Evolutionary conservation across 2,888 invertebrate species (phyloP), one percentile per base, ranked within the genome.

Genomic region (Cartodere bifasciata): DNA sequence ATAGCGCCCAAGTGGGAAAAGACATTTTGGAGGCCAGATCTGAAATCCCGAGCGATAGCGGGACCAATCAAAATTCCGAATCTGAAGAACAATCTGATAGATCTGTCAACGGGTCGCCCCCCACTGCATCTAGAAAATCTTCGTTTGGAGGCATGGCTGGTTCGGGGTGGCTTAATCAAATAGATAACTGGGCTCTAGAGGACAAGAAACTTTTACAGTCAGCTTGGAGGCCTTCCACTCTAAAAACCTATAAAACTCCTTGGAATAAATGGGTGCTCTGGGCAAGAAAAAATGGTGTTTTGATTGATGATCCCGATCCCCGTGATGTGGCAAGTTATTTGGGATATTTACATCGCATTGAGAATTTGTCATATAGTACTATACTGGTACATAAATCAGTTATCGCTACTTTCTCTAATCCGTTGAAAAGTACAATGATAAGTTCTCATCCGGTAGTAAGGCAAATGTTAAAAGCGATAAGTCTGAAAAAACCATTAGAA

Each of bases 1-100:
- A 35, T 49, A 27, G 45, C 42, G 2, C 39, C 39, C 7, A 43
- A 44, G 21, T 40, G 45, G 35, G 28, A 42, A 20, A 36, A 36
- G 23, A 45, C 43, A 4, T 52, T 47, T 31, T 52, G 52, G 49
- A 26, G 42, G 41, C 31, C 48, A 11, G 49, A 52, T 23, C 40
- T 52, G 6, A 43, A 38, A 33, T n/a, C 32, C 4, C 29, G 53
- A 26, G 60, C 58, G 4, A 4, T 39, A 17, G 36, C 29, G 11
- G 23, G 32, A 7, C 39, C 42, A 3, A 27, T 32, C 11, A 26
- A 28, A 15, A 24, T 40, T n/a, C 27, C 16, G 10, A 30, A 42
- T 16, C 22, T 41, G 5, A 10, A 17, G 23, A 6, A 31, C 4
- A 14, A 34, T 16, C 33, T 38, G 10, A 13, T 36, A 17, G 41